A percentile compares a stretch with the other conserved stretches of the same genome.
phyloP scores from a whole-genome alignment of 1,140 invertebrate genomes.

The Calycopis cecrops region DNA sequence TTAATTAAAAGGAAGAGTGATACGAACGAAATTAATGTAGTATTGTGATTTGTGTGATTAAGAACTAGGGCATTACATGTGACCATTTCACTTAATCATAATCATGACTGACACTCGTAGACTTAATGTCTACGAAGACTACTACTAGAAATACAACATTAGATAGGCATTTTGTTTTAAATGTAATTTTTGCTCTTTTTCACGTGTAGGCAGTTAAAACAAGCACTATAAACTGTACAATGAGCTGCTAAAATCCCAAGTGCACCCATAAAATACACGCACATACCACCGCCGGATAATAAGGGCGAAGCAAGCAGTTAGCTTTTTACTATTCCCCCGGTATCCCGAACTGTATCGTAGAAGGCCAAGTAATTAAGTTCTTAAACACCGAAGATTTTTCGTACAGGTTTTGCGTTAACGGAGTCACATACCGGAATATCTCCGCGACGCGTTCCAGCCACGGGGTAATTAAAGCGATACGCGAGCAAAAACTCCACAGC shows the following conservation, averaged over 20 bases:
- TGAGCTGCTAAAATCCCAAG: not conserved
- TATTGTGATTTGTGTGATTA: too few species aligned
- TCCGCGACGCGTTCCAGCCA: slow-evolving; percentile 43
- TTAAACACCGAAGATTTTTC: slow-evolving; percentile 42
- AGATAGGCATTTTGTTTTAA: too few species aligned
- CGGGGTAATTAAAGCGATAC: slow-evolving; percentile 61
- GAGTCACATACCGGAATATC: slow-evolving; percentile 42
- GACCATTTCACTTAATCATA: too few species aligned
- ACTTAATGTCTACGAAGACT: too few species aligned
- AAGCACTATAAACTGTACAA: not conserved
- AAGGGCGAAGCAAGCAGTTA: slow-evolving; percentile 3
- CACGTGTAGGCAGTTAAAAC: too few species aligned
- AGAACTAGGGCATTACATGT: too few species aligned
- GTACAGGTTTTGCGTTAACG: slow-evolving; percentile 32
- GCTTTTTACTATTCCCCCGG: slow-evolving; percentile 1
- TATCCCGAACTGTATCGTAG: slow-evolving; percentile 12
- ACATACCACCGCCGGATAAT: not conserved
- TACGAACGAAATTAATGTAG: too few species aligned
- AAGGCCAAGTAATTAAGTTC: slow-evolving; percentile 45
- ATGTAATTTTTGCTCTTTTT: too few species aligned
- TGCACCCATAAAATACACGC: not conserved
- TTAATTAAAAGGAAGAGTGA: too few species aligned
- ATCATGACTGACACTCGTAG: too few species aligned
- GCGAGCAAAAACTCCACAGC: slow-evolving; percentile 52
- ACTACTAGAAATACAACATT: too few species aligned